phyloP scores from a whole-genome alignment of 2,113 vertebrate genomes.

The Pseudorectes ferrugineus region DNA sequence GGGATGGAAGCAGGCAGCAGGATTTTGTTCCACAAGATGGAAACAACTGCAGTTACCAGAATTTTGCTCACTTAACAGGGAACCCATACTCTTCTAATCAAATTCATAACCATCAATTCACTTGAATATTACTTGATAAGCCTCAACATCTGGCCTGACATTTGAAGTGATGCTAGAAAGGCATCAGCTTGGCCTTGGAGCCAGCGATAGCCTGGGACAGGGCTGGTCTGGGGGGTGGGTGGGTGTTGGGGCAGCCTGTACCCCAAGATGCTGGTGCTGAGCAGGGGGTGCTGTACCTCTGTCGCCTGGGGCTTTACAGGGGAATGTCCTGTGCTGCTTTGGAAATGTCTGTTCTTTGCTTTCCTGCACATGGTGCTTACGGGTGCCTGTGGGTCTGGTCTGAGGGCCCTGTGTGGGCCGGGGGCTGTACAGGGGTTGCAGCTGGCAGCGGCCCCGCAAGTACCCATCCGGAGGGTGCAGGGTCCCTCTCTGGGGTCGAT shows the following conservation, averaged over 20 bases:
- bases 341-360: background rate
- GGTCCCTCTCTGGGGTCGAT: background rate
- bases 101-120: background rate
- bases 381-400: background rate
- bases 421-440: too few species aligned
- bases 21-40: background rate
- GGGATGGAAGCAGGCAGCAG: background rate
- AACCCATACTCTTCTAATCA: background rate
- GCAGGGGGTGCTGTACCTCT: background rate
- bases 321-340: background rate
- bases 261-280: background rate
- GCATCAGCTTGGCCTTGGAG: background rate
- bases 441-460: background rate
- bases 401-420: fast-evolving
- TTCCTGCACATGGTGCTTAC: fast-evolving
- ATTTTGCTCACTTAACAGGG: background rate
- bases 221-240: background rate
- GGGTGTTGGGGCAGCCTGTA: background rate
- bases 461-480: background rate
- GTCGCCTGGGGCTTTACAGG: background rate
- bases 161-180: background rate
- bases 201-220: fast-evolving
- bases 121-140: background rate
- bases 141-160: background rate
- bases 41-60: background rate